Evolutionary conservation across 2,797 vertebrate species (phyloP).

Genomic region (Microcaecilia unicolor): DNA sequence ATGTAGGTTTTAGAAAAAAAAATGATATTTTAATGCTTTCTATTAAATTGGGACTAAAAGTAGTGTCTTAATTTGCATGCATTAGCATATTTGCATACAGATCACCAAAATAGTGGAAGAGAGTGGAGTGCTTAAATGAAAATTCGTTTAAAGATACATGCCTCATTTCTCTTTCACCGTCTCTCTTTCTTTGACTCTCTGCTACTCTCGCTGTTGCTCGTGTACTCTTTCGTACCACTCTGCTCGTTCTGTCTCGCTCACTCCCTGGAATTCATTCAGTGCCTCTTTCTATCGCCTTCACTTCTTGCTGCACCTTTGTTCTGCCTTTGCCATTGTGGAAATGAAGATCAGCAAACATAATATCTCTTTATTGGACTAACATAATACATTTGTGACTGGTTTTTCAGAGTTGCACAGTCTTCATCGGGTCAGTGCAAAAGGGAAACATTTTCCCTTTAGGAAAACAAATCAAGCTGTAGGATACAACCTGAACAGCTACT

Average conservation of each 20-base stretch:
- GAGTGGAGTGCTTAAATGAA: conserved; percentile 73
- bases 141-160: conserved; percentile 70
- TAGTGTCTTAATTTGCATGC: conserved; percentile 77
- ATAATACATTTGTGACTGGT: too few relatives aligned
- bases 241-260: neutral
- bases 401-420: too few relatives aligned
- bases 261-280: neutral
- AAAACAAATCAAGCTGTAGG: too few relatives aligned
- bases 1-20: conserved; percentile 61
- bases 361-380: too few relatives aligned
- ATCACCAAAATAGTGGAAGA: conserved; percentile 73
- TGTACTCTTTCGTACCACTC: neutral
- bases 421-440: too few relatives aligned
- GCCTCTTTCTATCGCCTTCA: neutral
- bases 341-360: too few relatives aligned
- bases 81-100: conserved; percentile 82
- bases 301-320: neutral
- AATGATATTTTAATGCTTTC: conserved; percentile 79
- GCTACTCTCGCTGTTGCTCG: too few relatives aligned
- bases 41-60: conserved; percentile 82
- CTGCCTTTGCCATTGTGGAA: neutral
- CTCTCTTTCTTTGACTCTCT: too few relatives aligned
- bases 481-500: too few relatives aligned
- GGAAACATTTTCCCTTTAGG: too few relatives aligned
- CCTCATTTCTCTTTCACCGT: conserved; percentile 31